These are phyloP conservation scores for Tortrix viridana DNA, from an alignment of 2,888 invertebrate species.

Conservation along the genomic window DNA sequence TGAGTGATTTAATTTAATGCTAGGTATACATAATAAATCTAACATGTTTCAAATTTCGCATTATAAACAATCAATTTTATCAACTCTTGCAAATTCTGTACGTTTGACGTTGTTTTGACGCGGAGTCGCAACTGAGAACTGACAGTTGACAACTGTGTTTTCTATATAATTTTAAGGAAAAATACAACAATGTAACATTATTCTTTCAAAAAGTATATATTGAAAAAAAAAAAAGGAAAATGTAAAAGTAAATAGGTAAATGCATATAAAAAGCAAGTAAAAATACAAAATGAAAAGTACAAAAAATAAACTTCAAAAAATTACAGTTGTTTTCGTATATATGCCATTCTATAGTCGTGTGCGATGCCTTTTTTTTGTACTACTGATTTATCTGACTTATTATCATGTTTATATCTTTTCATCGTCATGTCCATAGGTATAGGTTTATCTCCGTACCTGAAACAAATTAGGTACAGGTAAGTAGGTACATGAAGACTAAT, in stretches of 20 bases:
- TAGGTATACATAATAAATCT: background rate
- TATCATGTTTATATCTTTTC: background rate
- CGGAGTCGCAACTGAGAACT: too few relatives aligned
- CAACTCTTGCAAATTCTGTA: too few relatives aligned
- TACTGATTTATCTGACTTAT: background rate
- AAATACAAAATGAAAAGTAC: background rate
- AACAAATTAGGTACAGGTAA: too few relatives aligned
- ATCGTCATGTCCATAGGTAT: conserved; percentile 17
- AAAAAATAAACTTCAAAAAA: too few relatives aligned
- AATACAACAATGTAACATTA: background rate
- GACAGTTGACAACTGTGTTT: background rate
- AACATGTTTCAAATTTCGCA: background rate
- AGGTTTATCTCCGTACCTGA: conserved; percentile 7
- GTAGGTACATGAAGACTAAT: too few relatives aligned
- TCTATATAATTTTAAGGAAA: background rate
- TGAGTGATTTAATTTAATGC: background rate
- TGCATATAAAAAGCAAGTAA: too few relatives aligned
- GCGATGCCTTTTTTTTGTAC: too few relatives aligned
- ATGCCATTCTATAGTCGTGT: too few relatives aligned
- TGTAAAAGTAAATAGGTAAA: background rate
- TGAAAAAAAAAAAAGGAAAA: background rate
- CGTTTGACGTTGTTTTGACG: too few relatives aligned
- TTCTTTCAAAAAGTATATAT: background rate
- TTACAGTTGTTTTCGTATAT: too few relatives aligned
- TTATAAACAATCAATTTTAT: too few relatives aligned